Evolutionary conservation across 2,888 invertebrate species (phyloP).

Genomic region (Macrophya alboannulata): DNA sequence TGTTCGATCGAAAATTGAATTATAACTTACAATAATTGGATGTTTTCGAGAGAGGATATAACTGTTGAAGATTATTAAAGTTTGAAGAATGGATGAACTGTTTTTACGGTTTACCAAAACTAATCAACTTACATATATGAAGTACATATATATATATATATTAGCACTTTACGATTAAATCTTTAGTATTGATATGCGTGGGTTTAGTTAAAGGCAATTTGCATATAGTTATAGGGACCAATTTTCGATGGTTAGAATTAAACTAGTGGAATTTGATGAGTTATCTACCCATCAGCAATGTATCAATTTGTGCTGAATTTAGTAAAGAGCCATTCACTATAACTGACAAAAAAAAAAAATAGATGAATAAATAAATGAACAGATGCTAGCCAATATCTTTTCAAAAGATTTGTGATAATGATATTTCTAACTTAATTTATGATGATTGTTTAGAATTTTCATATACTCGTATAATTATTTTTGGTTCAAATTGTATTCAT

Average conservation of each 20-base stretch:
- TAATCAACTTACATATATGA: neutral
- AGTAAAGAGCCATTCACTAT: neutral
- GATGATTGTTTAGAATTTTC: neutral
- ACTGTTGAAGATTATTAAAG: slow-evolving; percentile 13
- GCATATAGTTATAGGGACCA: neutral
- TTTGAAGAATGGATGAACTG: slow-evolving; percentile 17
- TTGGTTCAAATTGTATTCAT: neutral
- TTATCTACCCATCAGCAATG: neutral
- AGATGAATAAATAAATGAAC: neutral
- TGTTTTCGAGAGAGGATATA: neutral
- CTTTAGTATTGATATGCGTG: slow-evolving; percentile 19
- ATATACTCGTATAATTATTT: neutral
- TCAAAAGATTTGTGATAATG: neutral
- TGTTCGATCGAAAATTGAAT: slow-evolving; percentile 12
- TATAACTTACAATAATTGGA: slow-evolving; percentile 15
- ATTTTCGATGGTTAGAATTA: neutral
- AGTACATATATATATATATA: too few relatives aligned
- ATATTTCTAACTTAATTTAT: slow-evolving; percentile 14
- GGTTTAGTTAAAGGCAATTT: slow-evolving; percentile 8
- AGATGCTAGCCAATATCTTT: neutral
- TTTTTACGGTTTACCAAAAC: slow-evolving; percentile 6
- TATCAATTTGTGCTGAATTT: slow-evolving; percentile 9
- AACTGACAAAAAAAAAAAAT: neutral
- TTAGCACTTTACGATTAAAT: slow-evolving; percentile 6
- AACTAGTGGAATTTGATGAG: neutral